These are phyloP conservation scores for Timema cristinae DNA, from an alignment of 2,888 invertebrate species.

Conservation along the genomic window DNA sequence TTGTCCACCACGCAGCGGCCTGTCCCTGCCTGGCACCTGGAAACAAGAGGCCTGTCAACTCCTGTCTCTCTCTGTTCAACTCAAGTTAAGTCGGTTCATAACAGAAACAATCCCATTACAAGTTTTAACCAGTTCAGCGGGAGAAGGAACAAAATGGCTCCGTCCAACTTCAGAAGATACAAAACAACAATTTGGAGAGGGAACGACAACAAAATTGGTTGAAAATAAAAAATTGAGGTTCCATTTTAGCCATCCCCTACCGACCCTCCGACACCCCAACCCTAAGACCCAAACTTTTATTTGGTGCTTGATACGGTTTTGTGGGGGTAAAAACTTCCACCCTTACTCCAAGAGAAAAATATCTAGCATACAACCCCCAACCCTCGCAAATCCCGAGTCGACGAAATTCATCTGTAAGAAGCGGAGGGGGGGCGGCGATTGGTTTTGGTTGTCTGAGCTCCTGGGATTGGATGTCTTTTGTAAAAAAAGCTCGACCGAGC, in stretches of 20 bases:
- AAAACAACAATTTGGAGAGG: too few species aligned
- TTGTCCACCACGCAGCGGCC: conserved; percentile 97
- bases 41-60: not conserved
- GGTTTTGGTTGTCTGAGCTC: conserved; percentile 21
- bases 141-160: too few species aligned
- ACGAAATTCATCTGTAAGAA: conserved; percentile 28
- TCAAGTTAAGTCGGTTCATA: too few species aligned
- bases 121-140: too few species aligned
- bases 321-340: conserved; percentile 12
- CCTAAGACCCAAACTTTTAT: conserved; percentile 23
- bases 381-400: conserved; percentile 24
- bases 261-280: too few species aligned
- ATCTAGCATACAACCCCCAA: not conserved
- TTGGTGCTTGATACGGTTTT: conserved; percentile 29
- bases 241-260: too few species aligned
- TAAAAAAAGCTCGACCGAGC: not conserved
- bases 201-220: too few species aligned
- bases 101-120: too few species aligned
- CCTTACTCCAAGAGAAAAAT: not conserved
- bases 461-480: conserved; percentile 26
- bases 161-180: too few species aligned
- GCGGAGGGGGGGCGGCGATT: conserved; percentile 18
- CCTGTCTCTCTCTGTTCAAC: too few species aligned
- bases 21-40: conserved; percentile 97
- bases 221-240: too few species aligned